These are phyloP conservation scores for Sorex araneus DNA, from an alignment of 2,113 vertebrate genomes.

Conservation along the genomic window DNA sequence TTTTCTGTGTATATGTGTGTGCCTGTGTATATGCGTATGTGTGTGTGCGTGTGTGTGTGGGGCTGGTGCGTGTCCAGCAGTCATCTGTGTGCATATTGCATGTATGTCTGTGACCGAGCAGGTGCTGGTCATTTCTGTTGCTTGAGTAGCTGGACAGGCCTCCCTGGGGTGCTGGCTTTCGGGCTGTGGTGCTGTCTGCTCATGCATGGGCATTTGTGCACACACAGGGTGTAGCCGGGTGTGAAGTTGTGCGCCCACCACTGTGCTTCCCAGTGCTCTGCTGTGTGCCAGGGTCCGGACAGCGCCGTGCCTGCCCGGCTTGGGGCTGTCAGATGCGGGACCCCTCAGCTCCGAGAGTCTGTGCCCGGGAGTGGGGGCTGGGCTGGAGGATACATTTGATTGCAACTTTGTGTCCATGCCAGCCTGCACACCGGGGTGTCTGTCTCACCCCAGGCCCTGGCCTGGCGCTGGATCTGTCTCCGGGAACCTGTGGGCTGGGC, in stretches of 20 bases:
- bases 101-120: neutral
- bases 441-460: no score
- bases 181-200: neutral
- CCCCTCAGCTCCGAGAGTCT: neutral
- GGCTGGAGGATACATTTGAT: no score
- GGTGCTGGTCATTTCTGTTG: no score
- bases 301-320: no score
- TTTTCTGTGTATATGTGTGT: neutral
- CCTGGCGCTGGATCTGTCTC: no score
- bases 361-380: neutral
- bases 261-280: neutral
- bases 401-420: no score
- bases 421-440: neutral
- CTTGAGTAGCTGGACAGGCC: neutral
- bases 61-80: no score
- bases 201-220: neutral
- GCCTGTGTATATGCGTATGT: neutral
- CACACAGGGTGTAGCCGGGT: no score
- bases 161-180: neutral
- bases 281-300: neutral
- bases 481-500: no score
- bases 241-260: no score
- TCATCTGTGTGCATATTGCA: no score
- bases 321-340: neutral
- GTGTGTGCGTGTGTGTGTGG: no score